Evolutionary conservation across 2,797 vertebrate species (phyloP).

Genomic region (Capromys pilorides): DNA sequence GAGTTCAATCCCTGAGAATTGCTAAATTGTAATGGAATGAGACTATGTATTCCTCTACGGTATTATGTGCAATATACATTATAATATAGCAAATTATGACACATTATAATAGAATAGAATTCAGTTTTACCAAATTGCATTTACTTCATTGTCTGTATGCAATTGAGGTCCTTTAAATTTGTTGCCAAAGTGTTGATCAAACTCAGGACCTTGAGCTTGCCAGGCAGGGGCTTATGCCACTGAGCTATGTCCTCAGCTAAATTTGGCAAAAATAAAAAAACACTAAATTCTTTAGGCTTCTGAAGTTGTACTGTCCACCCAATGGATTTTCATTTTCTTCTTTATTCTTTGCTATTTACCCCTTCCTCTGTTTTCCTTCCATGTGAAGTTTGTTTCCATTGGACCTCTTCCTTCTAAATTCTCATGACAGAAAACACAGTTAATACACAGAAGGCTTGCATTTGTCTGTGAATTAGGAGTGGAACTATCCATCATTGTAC

Average conservation of each 20-base stretch:
- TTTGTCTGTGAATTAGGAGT: neutral
- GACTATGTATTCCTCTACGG: neutral
- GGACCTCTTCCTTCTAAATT: neutral
- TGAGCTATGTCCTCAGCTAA: too few species aligned
- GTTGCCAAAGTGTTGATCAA: neutral
- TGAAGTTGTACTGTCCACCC: neutral
- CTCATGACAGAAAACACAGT: slow-evolving; percentile 8
- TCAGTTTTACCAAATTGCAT: slow-evolving; percentile 8
- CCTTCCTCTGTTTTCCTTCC: neutral
- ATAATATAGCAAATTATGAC: slow-evolving; percentile 40
- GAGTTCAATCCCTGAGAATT: neutral
- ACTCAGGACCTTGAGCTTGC: too few species aligned
- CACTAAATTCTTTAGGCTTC: neutral
- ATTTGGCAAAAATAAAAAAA: slow-evolving; percentile 37
- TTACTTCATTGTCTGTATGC: slow-evolving; percentile 6
- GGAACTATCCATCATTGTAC: neutral
- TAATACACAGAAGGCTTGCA: neutral
- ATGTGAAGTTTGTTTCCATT: neutral
- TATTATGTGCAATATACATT: neutral
- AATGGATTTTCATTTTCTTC: neutral
- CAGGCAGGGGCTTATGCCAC: too few species aligned
- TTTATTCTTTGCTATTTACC: neutral
- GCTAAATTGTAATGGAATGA: slow-evolving; percentile 47
- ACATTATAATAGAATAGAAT: slow-evolving; percentile 30
- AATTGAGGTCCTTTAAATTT: slow-evolving; percentile 33